Base-by-base conservation (phyloP, 2,797 vertebrate species). In the Sebastes goodei region DNA sequence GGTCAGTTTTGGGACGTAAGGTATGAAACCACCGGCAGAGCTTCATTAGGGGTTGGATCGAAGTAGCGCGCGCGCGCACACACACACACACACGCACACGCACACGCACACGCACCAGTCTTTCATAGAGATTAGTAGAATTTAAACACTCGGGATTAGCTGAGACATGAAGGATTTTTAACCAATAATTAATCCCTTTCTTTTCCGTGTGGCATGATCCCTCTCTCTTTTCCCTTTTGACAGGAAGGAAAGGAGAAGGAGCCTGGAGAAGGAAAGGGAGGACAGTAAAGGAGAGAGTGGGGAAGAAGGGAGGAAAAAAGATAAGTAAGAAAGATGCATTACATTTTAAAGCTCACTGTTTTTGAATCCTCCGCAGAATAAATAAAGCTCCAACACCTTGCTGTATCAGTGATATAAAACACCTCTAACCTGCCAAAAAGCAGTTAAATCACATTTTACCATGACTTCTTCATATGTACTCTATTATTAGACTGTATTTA, bases 61-160 rank as follows among this genome's bases (percentile, higher is more conserved):
- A 76, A 64, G 38, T 79, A 57, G 12, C 72, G 1, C 23, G 2
- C 23, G 23, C 23, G 2, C 23, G 23, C 23, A 2, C 23, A 2
- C 23, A 23, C 23, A 25, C 25, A 25, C 25, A 1, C 15, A 4
- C n/a, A 84, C 79, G 77, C 70, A 63, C 33, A 83, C 79, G 78
- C 70, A 4, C n/a, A 80, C 46, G 1, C 15, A 4, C n/a, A 83
- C 78, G 79, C 70, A 63, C 46, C 1, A 4, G 30, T 78, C 80
- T 89, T 87, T 90, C 46, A 23, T 57, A 74, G 71, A 83, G 88
- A 77, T 92, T 86, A 90, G 79, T 49, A 29, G 74, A 89, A 87
- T 76, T 89, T 86, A 88, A 94, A 92, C 84, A 87, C 63, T 85
- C 77, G 12, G 79, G 89, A 92, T 93, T 93, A 93, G 86, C 84